phyloP scores from a whole-genome alignment of 1,140 invertebrate genomes.

The Eciton burchellii region DNA sequence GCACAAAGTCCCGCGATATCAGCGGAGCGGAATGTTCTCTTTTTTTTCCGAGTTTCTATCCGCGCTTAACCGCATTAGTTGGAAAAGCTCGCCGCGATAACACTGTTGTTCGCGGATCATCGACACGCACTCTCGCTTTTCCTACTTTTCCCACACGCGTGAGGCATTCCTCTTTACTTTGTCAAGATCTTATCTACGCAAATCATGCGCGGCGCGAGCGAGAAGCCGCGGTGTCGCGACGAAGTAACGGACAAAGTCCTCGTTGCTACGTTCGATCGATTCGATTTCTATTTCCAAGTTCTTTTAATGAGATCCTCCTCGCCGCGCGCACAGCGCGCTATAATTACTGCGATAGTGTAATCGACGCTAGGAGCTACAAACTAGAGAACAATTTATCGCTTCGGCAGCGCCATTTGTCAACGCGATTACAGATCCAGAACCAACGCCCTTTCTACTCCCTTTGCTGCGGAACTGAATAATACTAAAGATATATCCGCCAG shows the following conservation, averaged over 20 bases:
- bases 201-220: not conserved
- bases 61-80: slow-evolving; percentile 34
- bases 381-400: slow-evolving; percentile 62
- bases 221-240: not conserved
- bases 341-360: slow-evolving; percentile 56
- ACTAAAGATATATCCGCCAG: slow-evolving; percentile 60
- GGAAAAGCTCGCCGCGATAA: slow-evolving; percentile 15
- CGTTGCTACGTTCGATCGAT: not conserved
- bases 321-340: slow-evolving; percentile 13
- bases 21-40: slow-evolving; percentile 51
- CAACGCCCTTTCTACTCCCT: slow-evolving; percentile 60
- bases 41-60: slow-evolving; percentile 58
- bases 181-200: not conserved
- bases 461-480: slow-evolving; percentile 58
- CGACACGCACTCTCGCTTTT: not conserved
- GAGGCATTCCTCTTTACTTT: not conserved
- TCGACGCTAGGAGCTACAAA: slow-evolving; percentile 58
- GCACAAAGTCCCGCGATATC: slow-evolving; percentile 71
- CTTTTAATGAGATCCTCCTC: slow-evolving; percentile 47
- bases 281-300: slow-evolving; percentile 8
- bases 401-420: slow-evolving; percentile 59
- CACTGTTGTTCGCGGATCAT: not conserved
- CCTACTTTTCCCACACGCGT: not conserved
- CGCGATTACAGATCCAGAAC: slow-evolving; percentile 61
- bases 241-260: not conserved